Base-by-base conservation (phyloP, 2,888 invertebrate species). In the Calliopum simillimum region DNA sequence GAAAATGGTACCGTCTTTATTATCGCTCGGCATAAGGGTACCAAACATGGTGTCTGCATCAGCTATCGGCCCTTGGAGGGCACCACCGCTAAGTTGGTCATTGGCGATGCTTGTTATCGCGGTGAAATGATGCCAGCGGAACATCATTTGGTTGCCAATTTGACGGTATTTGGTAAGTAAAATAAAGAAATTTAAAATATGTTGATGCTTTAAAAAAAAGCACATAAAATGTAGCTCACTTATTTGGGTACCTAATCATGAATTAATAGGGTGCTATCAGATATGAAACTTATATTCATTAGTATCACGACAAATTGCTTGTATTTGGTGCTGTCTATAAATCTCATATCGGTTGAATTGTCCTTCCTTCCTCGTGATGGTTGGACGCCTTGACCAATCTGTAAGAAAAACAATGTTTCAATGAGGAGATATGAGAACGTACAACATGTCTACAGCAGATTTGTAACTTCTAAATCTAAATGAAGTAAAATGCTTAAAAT, bases 1-100 rank as follows among this genome's bases (percentile, higher is more conserved):
- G 95, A 96, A 85, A 93, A 93, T 83, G 94, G 93, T 75, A 94
- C 94, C 68, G 93, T 93, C 82, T 96, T 93, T 86, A 91, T 96
- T 77, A 94, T 96, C 84, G 86, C 86, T 19, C 79, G 84, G 43
- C 86, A 86, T 75, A 82, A 82, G 75, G 85, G 85, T 68, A 84
- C 85, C 59, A 85, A 85, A 74, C 86, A 86, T 71, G 85, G 85
- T 61, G 86, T 86, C 43, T 86, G 86, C 75, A 82, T 86, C 68
- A 86, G 82, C 72, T 86, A 86, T 77, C 79, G 83, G 59, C 84
- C 84, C 65, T 79, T 83, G 70, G 86, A 86, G 72, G 83, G 83
- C 61, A 83, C 81, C 62, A 73, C 81, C 43, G 84, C 84, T 59
- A 84, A 85, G 76, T 76, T 86, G 77, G 81, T 85, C 44, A 82